phyloP scores from a whole-genome alignment of 2,888 invertebrate genomes.

The Argyresthia goedartella region DNA sequence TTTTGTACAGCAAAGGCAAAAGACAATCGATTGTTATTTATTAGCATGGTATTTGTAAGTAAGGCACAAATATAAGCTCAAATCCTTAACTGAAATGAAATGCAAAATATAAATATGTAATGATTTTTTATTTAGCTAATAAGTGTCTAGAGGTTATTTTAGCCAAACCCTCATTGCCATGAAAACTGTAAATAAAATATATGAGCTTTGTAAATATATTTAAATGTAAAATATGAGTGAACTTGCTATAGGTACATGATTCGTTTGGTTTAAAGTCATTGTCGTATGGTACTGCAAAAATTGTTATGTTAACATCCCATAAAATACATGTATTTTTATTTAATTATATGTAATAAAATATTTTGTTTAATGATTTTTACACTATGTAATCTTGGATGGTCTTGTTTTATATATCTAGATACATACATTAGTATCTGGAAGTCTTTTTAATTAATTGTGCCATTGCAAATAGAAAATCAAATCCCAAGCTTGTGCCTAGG shows the following conservation, averaged over 20 bases:
- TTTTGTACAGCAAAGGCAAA: background rate
- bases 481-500: too few species aligned
- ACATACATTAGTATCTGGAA: too few species aligned
- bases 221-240: slow-evolving; percentile 13
- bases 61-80: slow-evolving; percentile 2
- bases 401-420: too few species aligned
- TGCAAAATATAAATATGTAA: background rate
- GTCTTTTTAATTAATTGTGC: too few species aligned
- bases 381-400: too few species aligned
- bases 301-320: background rate
- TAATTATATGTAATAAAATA: background rate
- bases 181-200: slow-evolving; percentile 45
- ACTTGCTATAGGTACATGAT: background rate
- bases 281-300: background rate
- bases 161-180: slow-evolving; percentile 58
- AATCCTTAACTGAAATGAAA: background rate
- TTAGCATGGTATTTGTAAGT: slow-evolving; percentile 3
- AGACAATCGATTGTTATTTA: background rate
- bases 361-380: background rate
- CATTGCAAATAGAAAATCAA: too few species aligned
- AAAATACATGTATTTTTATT: background rate
- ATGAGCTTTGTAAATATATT: slow-evolving; percentile 26
- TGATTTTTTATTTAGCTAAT: slow-evolving; percentile 13
- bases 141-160: slow-evolving; percentile 19
- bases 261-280: background rate